Base-by-base conservation (phyloP, 37 sponge, comb jelly and placozoan species). In the Geodia barretti region DNA sequence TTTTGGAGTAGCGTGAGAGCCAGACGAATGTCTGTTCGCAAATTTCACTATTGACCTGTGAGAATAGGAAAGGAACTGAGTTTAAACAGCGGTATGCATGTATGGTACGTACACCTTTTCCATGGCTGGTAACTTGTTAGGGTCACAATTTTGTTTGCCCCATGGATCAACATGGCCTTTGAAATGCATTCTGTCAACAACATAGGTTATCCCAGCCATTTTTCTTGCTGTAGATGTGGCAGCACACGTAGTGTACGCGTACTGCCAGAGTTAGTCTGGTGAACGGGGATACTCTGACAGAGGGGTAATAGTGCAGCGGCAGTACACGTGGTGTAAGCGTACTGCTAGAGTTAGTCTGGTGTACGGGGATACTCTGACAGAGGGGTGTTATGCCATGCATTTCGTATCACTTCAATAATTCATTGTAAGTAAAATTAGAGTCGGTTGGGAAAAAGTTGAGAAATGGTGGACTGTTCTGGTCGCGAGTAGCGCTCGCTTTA, bases 151-250 rank as follows among this genome's bases (percentile, higher is more conserved):
- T 24, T 64, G 0, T 3, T 70, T 14, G 69, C 87, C 79, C 87
- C 87, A 86, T 8, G 0, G 4, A 66, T 86, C 87, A 8, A 11
- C 73, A 64, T 86, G 87, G 1, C 87, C 87, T 4, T 19, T 36
- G 24, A 86, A 74, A 26, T 86, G 87, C 80, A 86, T 79, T 47
- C 40, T 86, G 40, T 86, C 87, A 1, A 86, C 60, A 20, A 79
- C 87, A 3, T 79, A 61, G 19, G 74, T 41, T 7, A 19, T 11
- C 19, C 19, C 28, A 20, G 68, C 58, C 37, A 86, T 63, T 8
- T 74, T 38, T 32, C 35, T 74, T 3, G 70, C 72, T 39, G 64
- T 39, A 2, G 7, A 17, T 5, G 87, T 47, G 54, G 54, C 54
- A 47, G 54, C 14, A 47, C 54, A 47, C 54, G 54, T 47, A 47